Evolutionary conservation across 2,797 vertebrate species (phyloP).

Genomic region (Sebastolobus alascanus): DNA sequence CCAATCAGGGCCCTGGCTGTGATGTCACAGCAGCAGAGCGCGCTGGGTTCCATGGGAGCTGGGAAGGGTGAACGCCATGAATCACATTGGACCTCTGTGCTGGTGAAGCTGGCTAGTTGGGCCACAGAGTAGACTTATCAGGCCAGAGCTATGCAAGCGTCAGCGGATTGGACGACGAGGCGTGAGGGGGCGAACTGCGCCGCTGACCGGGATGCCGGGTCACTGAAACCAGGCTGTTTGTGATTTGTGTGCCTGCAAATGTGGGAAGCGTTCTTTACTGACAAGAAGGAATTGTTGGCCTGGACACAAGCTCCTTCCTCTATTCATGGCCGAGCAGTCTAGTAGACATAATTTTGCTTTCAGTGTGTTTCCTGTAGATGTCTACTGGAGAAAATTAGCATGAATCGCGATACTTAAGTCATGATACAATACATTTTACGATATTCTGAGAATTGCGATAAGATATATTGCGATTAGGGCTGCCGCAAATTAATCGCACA

Average conservation of each 20-base stretch:
- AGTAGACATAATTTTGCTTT: constrained; percentile 23
- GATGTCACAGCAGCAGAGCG: constrained; percentile 79
- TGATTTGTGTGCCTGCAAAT: constrained; percentile 43
- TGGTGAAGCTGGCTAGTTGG: constrained; percentile 39
- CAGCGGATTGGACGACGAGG: constrained; percentile 45
- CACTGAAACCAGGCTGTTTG: constrained; percentile 54
- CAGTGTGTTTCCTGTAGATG: constrained; percentile 27
- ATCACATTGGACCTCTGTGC: constrained; percentile 70
- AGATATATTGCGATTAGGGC: too few relatives aligned
- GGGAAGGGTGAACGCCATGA: constrained; percentile 76
- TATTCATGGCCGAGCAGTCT: constrained; percentile 17
- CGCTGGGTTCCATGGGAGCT: constrained; percentile 65
- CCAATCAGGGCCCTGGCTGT: constrained; percentile 83
- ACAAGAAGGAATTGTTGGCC: constrained; percentile 31
- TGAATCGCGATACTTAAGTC: too few relatives aligned
- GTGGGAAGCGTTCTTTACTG: constrained; percentile 30
- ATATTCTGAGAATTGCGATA: too few relatives aligned
- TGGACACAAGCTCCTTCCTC: constrained; percentile 7
- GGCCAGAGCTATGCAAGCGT: constrained; percentile 40
- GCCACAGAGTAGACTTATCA: constrained; percentile 25
- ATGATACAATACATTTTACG: too few relatives aligned
- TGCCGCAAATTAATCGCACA: too few relatives aligned
- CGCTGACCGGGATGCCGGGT: constrained; percentile 50
- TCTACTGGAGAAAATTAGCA: constrained; percentile 28
- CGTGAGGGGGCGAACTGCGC: constrained; percentile 34